Conservation (phyloP, 2,797 vertebrate genomes). For the Rhinogobio ventralis region DNA sequence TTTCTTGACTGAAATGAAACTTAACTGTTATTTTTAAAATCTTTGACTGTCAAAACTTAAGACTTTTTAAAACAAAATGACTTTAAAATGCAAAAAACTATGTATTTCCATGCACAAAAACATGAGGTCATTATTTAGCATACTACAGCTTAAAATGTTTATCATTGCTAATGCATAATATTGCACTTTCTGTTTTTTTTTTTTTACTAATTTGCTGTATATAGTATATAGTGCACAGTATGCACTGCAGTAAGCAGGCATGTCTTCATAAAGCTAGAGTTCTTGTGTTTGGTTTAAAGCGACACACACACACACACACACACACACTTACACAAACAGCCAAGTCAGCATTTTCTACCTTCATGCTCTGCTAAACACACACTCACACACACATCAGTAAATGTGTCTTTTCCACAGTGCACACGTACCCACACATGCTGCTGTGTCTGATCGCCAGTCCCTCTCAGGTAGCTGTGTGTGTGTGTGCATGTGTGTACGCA, state of each 20-base stretch:
- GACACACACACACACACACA: not conserved
- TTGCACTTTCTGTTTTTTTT: not conserved
- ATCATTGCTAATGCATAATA: not conserved
- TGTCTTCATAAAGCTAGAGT: not conserved
- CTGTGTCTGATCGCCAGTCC: slow-evolving; percentile 27
- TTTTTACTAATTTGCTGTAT: too few species aligned
- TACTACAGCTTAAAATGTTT: not conserved
- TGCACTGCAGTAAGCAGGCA: not conserved
- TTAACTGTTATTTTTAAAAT: not conserved
- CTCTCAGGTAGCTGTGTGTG: slow-evolving; percentile 31
- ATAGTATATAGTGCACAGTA: not conserved
- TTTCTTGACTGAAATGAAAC: not conserved
- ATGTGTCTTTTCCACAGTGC: slow-evolving; percentile 24
- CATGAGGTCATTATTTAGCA: not conserved
- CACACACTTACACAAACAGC: not conserved
- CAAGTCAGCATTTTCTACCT: slow-evolving; percentile 36
- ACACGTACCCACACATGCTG: slow-evolving; percentile 12
- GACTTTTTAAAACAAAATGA: not conserved
- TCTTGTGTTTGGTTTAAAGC: slow-evolving; percentile 10
- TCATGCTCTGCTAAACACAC: not conserved
- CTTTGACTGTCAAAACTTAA: not conserved
- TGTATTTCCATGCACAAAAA: not conserved
- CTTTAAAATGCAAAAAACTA: not conserved
- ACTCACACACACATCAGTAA: slow-evolving; percentile 30
- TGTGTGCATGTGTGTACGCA: slow-evolving; percentile 15